phyloP scores from a whole-genome alignment of 2,113 vertebrate species.

The Calonectris borealis region DNA sequence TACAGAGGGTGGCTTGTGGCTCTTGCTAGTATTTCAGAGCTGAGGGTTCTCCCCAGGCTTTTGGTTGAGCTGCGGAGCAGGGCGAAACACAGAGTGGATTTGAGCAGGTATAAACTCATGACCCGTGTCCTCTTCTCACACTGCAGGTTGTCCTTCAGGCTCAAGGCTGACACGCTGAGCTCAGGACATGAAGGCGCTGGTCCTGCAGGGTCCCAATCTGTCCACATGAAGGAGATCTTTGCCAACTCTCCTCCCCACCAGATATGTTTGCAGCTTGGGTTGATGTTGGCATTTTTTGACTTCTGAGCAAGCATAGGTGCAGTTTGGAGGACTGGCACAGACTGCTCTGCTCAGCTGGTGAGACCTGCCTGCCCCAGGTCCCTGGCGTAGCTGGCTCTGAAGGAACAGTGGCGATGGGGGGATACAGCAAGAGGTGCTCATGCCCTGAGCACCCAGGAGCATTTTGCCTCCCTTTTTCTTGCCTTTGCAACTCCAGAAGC shows the following conservation, averaged over 20 bases:
- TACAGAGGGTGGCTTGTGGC: background rate
- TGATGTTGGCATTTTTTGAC: background rate
- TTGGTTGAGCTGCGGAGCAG: background rate
- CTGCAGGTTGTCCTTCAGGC: background rate
- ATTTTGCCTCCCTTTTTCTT: background rate
- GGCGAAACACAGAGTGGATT: background rate
- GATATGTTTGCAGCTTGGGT: background rate
- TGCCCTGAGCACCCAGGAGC: background rate
- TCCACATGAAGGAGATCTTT: background rate
- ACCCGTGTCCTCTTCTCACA: background rate
- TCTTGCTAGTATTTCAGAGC: background rate
- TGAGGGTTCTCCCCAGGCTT: background rate
- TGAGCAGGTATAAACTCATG: background rate
- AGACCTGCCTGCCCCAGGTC: background rate
- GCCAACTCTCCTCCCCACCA: background rate
- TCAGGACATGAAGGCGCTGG: background rate
- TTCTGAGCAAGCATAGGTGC: background rate
- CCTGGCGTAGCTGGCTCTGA: accelerated
- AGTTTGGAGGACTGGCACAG: background rate
- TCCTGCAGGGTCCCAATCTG: background rate
- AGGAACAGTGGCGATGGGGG: background rate
- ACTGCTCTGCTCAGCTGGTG: background rate
- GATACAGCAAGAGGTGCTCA: background rate
- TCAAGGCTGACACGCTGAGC: background rate
- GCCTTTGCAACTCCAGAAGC: background rate